phyloP scores from a whole-genome alignment of 2,797 vertebrate genomes.

The Myotis daubentonii region DNA sequence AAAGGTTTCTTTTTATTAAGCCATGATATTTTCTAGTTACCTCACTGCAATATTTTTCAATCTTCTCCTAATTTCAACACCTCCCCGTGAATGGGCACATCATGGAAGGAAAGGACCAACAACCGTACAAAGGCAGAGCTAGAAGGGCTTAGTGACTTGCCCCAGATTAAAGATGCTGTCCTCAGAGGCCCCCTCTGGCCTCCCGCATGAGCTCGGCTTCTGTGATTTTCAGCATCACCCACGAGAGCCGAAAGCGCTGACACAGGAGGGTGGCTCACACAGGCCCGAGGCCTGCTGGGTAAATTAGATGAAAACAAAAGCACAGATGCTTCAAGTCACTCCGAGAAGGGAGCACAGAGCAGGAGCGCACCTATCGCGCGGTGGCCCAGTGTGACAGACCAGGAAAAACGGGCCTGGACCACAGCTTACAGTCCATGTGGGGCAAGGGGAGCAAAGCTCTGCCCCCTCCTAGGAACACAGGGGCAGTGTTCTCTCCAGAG shows the following conservation, averaged over 20 bases:
- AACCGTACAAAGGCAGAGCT: background rate
- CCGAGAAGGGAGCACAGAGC: background rate
- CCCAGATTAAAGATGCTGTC: background rate
- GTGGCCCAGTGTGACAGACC: background rate
- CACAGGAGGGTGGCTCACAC: background rate
- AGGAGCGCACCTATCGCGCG: accelerated
- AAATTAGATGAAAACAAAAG: background rate
- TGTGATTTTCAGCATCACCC: background rate
- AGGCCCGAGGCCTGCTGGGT: background rate
- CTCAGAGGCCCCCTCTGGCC: background rate
- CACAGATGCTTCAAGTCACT: background rate
- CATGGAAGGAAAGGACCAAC: background rate
- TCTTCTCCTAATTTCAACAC: background rate
- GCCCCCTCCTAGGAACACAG: background rate
- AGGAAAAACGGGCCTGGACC: background rate
- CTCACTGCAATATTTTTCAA: background rate
- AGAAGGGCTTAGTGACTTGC: background rate
- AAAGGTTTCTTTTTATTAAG: background rate
- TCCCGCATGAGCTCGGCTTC: background rate
- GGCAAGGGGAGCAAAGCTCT: accelerated
- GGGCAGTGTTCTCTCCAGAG: background rate
- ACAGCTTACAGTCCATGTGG: background rate
- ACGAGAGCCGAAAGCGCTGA: background rate
- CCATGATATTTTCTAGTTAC: background rate
- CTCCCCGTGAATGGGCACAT: background rate